Conservation (phyloP, 2,113 vertebrate genomes). For the Megaceryle torquata region DNA sequence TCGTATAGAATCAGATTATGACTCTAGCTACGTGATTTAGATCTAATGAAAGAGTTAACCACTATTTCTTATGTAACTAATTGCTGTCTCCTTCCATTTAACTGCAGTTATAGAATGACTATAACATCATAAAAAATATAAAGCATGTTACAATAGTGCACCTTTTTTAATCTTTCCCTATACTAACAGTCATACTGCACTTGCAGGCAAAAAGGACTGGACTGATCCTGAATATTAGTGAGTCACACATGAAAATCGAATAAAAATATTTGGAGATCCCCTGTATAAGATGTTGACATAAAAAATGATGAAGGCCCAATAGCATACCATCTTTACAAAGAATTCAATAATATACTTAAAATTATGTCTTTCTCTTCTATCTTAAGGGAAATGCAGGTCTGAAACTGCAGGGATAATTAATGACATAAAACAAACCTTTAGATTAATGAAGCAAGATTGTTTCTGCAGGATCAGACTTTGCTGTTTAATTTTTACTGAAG, state of each 20-base stretch:
- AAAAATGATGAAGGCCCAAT: background rate
- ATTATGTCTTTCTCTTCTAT: background rate
- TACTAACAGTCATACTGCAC: background rate
- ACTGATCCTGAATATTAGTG: background rate
- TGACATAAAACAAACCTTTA: background rate
- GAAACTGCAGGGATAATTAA: background rate
- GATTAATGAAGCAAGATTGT: background rate
- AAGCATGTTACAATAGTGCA: background rate
- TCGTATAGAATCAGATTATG: background rate
- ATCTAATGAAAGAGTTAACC: background rate
- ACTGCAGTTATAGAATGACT: background rate
- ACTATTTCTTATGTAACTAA: background rate
- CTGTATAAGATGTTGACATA: background rate
- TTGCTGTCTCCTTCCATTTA: background rate
- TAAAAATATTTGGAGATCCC: background rate
- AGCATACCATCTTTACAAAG: background rate
- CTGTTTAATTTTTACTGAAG: conserved; percentile 26
- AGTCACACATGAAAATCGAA: background rate
- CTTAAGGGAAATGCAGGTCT: background rate
- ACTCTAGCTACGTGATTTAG: background rate
- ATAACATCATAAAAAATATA: background rate
- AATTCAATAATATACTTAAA: background rate
- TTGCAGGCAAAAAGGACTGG: background rate
- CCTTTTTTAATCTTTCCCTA: background rate
- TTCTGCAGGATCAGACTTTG: background rate